phyloP scores from a whole-genome alignment of 2,797 vertebrate genomes.

The Lagocephalus sceleratus region DNA sequence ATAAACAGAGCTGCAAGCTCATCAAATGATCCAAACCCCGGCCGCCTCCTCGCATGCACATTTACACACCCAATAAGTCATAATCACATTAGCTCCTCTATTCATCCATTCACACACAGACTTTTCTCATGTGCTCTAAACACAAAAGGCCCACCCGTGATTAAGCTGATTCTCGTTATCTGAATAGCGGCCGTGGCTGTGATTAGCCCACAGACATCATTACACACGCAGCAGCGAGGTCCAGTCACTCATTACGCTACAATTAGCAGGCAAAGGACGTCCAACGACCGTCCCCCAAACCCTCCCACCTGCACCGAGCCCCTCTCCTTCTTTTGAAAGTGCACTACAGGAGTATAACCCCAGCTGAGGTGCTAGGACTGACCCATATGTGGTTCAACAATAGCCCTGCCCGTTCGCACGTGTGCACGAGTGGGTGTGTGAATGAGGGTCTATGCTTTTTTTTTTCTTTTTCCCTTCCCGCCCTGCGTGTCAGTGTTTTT shows the following conservation, averaged over 20 bases:
- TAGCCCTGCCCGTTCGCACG: not conserved
- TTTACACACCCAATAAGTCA: slow-evolving; percentile 32
- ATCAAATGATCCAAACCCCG: slow-evolving; percentile 12
- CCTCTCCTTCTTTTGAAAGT: slow-evolving; percentile 27
- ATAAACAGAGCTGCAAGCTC: slow-evolving; percentile 11
- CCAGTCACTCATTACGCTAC: slow-evolving; percentile 34
- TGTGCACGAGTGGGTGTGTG: slow-evolving; percentile 19
- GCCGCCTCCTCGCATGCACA: not conserved
- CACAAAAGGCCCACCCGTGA: slow-evolving; percentile 40
- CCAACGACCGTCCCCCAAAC: slow-evolving; percentile 31
- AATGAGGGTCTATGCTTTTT: slow-evolving; percentile 15
- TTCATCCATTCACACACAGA: slow-evolving; percentile 50
- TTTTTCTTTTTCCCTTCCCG: too few species aligned
- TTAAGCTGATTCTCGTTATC: slow-evolving; percentile 43
- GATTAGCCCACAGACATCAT: slow-evolving; percentile 36
- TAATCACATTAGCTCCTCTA: slow-evolving; percentile 55
- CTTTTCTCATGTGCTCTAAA: slow-evolving; percentile 36
- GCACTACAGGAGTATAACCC: too few species aligned
- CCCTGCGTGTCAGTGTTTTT: slow-evolving; percentile 14
- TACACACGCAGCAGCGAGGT: slow-evolving; percentile 7
- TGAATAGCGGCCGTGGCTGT: slow-evolving; percentile 37
- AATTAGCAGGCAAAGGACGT: slow-evolving; percentile 44
- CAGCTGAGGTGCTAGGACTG: too few species aligned
- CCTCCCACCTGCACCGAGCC: slow-evolving; percentile 28
- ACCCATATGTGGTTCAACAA: not conserved